Base-by-base conservation (phyloP, 2,888 invertebrate genomes). In the Netelia melanura region DNA sequence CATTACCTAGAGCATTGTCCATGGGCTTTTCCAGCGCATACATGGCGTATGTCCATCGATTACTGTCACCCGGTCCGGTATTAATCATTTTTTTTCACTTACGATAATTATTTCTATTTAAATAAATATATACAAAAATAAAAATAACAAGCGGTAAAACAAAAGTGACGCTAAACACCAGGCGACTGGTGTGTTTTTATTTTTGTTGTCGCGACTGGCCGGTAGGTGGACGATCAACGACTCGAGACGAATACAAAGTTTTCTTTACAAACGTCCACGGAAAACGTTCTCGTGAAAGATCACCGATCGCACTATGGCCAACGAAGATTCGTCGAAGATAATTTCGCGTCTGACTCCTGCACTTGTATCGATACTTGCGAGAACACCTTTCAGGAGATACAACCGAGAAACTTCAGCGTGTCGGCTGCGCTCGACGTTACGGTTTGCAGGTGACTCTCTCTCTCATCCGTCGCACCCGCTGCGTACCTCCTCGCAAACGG, bases 21-120 rank as follows among this genome's bases (percentile, higher is more conserved):
- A 90, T 87, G 5, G 91, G 89, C 67, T 91, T 92, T 83, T 91
- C 90, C 75, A 92, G 78, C 10, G 90, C 91, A 75, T 92, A 88
- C 90, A 91, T 90, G 23, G 89, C 85, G 88, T 89, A 91, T 48
- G 90, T 85, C 91, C 92, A 92, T 74, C 92, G 92, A 89, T 91
- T 90, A 64, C 91, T 89, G 67, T 91, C 88, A 54, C 85, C 77
- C 67, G 90, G 87, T 71, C 87, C 71, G 23, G 91, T 82, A 54
- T 89, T 86, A 17, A 90, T 81, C 90, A 91, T 92, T 86, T 86
- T 90, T 68, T 90, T 68, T 54, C 54, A 58, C 21, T 48, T 58
- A 58, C 9, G 5, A 58, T 48, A 14, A 48, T 48, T 48, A 48
- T 48, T 48, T 38, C 6, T 48, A 48, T 48, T 48, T 14, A 14